Base-by-base conservation (phyloP, 2,888 invertebrate genomes). In the Plemyria rubiginata region DNA sequence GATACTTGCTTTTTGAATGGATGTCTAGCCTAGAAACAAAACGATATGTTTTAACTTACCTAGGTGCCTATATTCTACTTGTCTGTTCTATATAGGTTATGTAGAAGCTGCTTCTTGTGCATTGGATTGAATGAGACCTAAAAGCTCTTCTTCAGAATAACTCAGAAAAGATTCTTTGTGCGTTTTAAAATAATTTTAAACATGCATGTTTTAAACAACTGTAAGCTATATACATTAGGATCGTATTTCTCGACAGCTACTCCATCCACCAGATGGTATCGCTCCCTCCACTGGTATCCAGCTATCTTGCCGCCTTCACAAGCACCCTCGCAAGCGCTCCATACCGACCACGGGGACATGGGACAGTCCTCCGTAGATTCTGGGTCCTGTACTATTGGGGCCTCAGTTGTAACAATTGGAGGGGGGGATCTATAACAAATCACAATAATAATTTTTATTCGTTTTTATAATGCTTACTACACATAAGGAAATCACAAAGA, bases 181-280 rank as follows among this genome's bases (percentile, higher is more conserved):
- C 22, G 3, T 22, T 22, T 22, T 1, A 22, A 22, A 22, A 22
- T 22, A 22, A 22, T 22, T 3, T 22, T 22, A 22, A 22, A 22
- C 22, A 22, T 22, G 22, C 1, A 1, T 1, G 3, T 22, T 22
- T 2, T 22, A 22, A 38, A 16, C 1, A 45, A 16, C 7, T 8
- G n/a, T 11, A 9, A 3, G 50, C 13, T 29, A 5, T 86, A 76
- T 70, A 90, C 89, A 60, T 81, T 73, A 11, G 88, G 88, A 60
- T 90, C 86, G 68, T 89, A 91, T 70, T 88, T 90, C 68, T 88
- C 90, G 0, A 90, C 81, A 15, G 90, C 81, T 0, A 86, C 65
- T 0, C 89, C 90, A 12, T 90, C 86, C 0, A 90, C 87, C n/a
- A 90, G 68, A 61, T 90, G 90, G 67, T 87, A 88, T 6, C 91